phyloP scores from a whole-genome alignment of 2,113 vertebrate genomes.

The Aplodontia rufa region DNA sequence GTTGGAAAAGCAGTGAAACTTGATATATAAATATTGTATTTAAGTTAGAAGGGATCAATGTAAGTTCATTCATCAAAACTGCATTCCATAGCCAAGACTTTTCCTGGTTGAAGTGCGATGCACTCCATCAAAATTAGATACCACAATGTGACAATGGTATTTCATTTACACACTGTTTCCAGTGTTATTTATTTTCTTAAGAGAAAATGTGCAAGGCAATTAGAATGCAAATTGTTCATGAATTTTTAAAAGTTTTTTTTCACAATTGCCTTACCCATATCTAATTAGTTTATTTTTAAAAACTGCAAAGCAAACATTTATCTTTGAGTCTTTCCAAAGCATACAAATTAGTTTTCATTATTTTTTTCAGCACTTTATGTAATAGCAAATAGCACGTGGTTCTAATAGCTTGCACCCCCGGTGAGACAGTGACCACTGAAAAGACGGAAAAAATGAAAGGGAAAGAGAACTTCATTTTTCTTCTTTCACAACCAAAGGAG shows the following conservation, averaged over 20 bases:
- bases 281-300: conserved; percentile 2
- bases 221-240: not conserved
- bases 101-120: not conserved
- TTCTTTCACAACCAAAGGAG: not conserved
- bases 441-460: not conserved
- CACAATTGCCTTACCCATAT: not conserved
- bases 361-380: not conserved
- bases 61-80: not conserved
- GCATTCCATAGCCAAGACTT: not conserved
- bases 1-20: conserved; percentile 18
- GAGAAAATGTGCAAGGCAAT: not conserved
- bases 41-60: not conserved
- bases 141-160: not conserved
- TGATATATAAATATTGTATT: conserved; percentile 17
- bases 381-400: not conserved
- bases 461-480: not conserved
- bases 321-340: conserved; percentile 47
- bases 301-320: not conserved
- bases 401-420: not conserved
- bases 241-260: not conserved
- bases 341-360: conserved; percentile 33
- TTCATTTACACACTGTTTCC: not conserved
- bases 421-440: not conserved
- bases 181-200: not conserved
- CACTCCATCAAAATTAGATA: not conserved